Base-by-base conservation (phyloP, 1,140 invertebrate species). In the Polypedilum vanderplanki region DNA sequence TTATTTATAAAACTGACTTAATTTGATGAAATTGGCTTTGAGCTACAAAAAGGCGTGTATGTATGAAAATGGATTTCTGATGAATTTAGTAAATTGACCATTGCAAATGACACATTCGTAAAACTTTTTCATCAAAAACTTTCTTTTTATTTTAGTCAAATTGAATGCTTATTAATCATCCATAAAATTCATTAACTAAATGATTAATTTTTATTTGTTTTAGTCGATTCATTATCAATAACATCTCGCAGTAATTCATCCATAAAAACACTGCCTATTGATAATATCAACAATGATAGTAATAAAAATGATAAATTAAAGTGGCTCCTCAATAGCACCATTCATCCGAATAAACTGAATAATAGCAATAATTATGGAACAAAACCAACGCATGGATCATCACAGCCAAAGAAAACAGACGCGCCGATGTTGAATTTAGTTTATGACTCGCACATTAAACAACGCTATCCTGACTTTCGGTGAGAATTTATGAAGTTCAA, bases 341-440 rank as follows among this genome's bases (percentile, higher is more conserved):
- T 20, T 1, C 65, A 70, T 20, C 64, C 64, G 64, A n/a, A 57
- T 57, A 12, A 57, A 15, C 46, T 57, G n/a, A 57, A 70, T 70
- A 70, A 70, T 70, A 70, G 65, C 17, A 18, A 70, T 70, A 70
- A 70, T 18, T 70, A 70, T 70, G 8, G 15, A 20, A 70, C 20
- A 22, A 70, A 22, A 18, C 17, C 17, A 70, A 57, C n/a, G 12
- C 65, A 70, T 18, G 65, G 65, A 20, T 70, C 65, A 9, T 10
- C 74, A 76, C 83, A 83, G 75, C 81, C 81, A 9, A 85, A 85
- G 46, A 86, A 86, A 77, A 87, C 86, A 1, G 89, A 90, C 77
- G 86, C 89, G 1, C 88, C 89, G 15, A 89, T 90, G 88, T 80
- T 90, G 15, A 90, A 90, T 79, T 89, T 90, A 77, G 90, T 90